A percentile compares a stretch with the other conserved stretches of the same genome.
phyloP scores from a whole-genome alignment of 1,140 invertebrate species.

The Euwallacea similis region DNA sequence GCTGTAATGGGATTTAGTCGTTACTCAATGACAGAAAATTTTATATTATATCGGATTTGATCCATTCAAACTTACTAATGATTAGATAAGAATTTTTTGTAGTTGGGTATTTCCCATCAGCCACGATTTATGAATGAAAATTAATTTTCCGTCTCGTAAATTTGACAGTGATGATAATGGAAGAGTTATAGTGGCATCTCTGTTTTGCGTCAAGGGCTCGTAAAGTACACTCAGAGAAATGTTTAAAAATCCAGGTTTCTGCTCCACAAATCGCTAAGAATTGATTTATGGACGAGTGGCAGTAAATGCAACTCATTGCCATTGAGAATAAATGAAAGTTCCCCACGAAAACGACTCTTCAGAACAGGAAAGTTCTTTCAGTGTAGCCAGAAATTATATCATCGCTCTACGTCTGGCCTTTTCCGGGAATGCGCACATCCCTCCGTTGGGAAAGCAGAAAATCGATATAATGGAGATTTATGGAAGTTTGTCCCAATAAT shows the following conservation, averaged over 20 bases:
- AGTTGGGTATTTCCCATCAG: not conserved
- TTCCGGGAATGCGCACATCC: slow-evolving; percentile 8
- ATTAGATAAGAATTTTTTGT: not conserved
- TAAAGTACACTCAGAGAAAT: not conserved
- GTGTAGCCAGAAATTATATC: not conserved
- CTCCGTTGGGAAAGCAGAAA: not conserved
- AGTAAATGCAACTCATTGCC: not conserved
- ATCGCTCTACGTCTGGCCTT: not conserved
- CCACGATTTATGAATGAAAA: slow-evolving; percentile 6
- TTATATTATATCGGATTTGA: not conserved
- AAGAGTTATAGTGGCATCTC: not conserved
- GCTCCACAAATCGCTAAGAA: not conserved
- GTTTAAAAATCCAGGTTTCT: too few species aligned
- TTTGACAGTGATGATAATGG: slow-evolving; percentile 1
- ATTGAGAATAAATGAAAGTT: not conserved
- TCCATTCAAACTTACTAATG: not conserved
- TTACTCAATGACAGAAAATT: not conserved
- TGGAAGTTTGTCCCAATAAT: not conserved
- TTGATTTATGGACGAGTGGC: not conserved
- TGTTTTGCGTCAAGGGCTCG: not conserved
- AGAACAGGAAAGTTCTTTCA: not conserved
- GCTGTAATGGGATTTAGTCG: not conserved
- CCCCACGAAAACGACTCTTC: not conserved
- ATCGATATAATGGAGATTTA: slow-evolving; percentile 4
- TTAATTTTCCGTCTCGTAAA: slow-evolving; percentile 3